Percentiles rank a stretch among this genome's conserved stretches.
Conservation (phyloP, 2,797 vertebrate species). For the Halcyon chelicuti region DNA sequence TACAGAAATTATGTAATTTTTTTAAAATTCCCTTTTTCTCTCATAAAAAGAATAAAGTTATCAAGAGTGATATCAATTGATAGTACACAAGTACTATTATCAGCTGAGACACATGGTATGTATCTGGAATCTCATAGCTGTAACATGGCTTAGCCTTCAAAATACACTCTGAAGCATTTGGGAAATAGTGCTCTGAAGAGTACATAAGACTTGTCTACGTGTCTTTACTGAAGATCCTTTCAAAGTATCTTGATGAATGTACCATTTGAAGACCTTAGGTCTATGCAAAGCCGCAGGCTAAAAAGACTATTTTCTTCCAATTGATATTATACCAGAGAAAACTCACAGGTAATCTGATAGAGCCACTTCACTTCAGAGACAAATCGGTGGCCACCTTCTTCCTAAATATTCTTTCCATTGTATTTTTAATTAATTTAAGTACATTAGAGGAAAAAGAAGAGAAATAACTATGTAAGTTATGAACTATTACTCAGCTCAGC, state of each 20-base stretch:
- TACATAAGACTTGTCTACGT: background rate
- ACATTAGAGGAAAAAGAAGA: background rate
- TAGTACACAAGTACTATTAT: background rate
- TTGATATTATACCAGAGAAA: background rate
- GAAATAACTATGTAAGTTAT: background rate
- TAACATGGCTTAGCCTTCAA: background rate
- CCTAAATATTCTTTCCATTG: background rate
- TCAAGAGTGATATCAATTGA: background rate
- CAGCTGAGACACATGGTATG: background rate
- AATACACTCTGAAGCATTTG: background rate
- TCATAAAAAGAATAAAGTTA: background rate
- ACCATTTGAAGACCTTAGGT: background rate
- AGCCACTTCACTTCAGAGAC: background rate
- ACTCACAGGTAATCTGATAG: background rate
- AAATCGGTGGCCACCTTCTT: background rate
- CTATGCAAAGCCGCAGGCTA: background rate
- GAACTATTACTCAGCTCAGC: background rate
- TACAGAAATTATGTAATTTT: background rate
- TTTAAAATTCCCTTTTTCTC: background rate
- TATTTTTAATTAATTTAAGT: background rate
- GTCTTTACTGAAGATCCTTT: background rate
- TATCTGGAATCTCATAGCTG: background rate
- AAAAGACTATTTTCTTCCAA: background rate
- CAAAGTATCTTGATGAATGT: background rate
- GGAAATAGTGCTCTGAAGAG: background rate